phyloP scores from a whole-genome alignment of 2,113 vertebrate species.

The Diglossa brunneiventris region DNA sequence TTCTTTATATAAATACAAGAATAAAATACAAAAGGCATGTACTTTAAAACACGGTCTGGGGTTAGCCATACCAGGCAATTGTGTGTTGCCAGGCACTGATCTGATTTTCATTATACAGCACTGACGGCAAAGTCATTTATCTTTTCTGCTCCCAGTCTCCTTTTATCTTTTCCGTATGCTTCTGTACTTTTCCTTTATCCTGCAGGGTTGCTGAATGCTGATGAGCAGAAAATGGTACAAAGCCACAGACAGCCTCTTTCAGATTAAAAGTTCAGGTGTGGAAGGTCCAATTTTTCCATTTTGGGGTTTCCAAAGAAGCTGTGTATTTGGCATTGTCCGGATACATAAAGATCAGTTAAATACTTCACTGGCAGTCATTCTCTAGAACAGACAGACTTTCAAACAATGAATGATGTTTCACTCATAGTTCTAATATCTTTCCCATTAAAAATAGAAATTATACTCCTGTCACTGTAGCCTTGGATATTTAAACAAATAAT shows the following conservation, averaged over 20 bases:
- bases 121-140: slow-evolving; percentile 54
- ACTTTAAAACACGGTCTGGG: slow-evolving; percentile 63
- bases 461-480: background rate
- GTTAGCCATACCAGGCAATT: slow-evolving; percentile 36
- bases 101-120: slow-evolving; percentile 65
- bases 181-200: slow-evolving; percentile 37
- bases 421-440: background rate
- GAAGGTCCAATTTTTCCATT: background rate
- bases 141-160: slow-evolving; percentile 48
- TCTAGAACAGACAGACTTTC: background rate
- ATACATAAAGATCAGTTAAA: background rate
- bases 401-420: slow-evolving; percentile 4
- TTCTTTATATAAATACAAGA: slow-evolving; percentile 67
- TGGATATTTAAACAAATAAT: background rate
- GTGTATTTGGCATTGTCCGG: background rate
- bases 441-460: background rate
- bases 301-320: background rate
- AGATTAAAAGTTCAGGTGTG: slow-evolving; percentile 14
- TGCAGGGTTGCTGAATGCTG: slow-evolving; percentile 53
- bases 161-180: slow-evolving; percentile 59
- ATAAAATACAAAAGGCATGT: slow-evolving; percentile 63
- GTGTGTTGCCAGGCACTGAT: slow-evolving; percentile 32
- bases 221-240: slow-evolving; percentile 52
- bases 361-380: background rate
- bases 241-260: slow-evolving; percentile 3